Conservation (phyloP, 2,797 vertebrate genomes). For the Poecile montanus region DNA sequence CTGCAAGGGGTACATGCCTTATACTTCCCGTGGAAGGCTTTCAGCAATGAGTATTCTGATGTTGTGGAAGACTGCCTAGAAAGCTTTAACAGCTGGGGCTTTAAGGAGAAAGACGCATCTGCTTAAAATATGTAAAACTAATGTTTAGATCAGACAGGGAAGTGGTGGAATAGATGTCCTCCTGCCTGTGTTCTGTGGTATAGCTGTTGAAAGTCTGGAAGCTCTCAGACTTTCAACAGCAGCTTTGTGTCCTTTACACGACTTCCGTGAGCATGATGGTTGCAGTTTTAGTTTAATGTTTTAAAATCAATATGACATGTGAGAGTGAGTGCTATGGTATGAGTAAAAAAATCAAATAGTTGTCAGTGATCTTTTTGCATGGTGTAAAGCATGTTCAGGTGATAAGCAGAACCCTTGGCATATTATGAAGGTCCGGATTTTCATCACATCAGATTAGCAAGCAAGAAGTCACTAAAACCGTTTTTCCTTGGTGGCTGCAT, state of each 20-base stretch:
- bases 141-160: neutral
- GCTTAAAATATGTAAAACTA: neutral
- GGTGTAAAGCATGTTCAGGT: neutral
- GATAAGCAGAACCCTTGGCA: neutral
- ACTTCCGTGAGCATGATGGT: neutral
- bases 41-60: neutral
- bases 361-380: neutral
- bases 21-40: neutral
- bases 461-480: neutral
- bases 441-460: neutral
- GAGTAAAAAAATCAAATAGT: neutral
- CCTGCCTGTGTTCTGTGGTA: neutral
- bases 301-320: neutral
- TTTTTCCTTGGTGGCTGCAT: neutral
- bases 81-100: neutral
- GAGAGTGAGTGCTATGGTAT: fast-evolving
- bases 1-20: neutral
- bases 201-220: neutral
- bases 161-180: neutral
- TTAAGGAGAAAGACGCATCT: neutral
- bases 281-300: neutral
- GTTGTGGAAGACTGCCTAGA: neutral
- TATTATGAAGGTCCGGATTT: neutral
- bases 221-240: neutral
- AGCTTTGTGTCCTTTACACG: neutral